Base-by-base conservation (phyloP, 2,888 invertebrate genomes). In the Drosophila ezoana region DNA sequence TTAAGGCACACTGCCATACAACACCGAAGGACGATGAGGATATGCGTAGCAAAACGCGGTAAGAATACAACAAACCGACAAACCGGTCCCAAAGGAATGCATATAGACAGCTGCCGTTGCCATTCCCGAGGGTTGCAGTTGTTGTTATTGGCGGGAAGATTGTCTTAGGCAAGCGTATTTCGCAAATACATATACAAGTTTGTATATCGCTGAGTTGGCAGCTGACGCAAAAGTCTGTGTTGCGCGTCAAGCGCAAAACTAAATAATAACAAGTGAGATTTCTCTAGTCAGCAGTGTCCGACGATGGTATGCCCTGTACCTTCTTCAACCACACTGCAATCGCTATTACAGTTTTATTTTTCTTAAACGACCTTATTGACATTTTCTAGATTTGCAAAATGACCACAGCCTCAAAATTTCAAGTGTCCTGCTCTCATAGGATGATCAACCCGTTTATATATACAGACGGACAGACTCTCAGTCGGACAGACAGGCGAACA, bases 21-120 rank as follows among this genome's bases (percentile, higher is more conserved):
- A 49, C 77, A 38, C 57, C 49, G 9, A 75, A 87, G 60, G 80
- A 79, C 14, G 79, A 79, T 3, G 82, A 72, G 9, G 88, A 89
- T 59, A 84, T 91, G 41, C 83, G 67, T 32, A 79, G 75, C 48
- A 68, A 82, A 38, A 90, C 90, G 53, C 90, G 91, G 90, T 90
- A 90, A 70, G 77, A 37, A 61, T 18, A 35, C 53, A 20, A 16
- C 5, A 59, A 41, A 9, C 18, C 16, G 8, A 14, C 2, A 48
- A 62, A 78, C 73, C 61, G 66, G 86, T 73, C 35, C 4, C 8
- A 28, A 33, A 11, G 18, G 4, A 40, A 43, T 4, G 28, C 40
- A 18, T 20, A 20, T 11, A 3, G 20, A 11, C 37, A 74, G 57
- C 79, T 79, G 83, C 58, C 37, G 18, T 20, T 61, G 57, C 43